Evolutionary conservation across 2,797 vertebrate genomes (phyloP).

Genomic region (Sus cebifrons): DNA sequence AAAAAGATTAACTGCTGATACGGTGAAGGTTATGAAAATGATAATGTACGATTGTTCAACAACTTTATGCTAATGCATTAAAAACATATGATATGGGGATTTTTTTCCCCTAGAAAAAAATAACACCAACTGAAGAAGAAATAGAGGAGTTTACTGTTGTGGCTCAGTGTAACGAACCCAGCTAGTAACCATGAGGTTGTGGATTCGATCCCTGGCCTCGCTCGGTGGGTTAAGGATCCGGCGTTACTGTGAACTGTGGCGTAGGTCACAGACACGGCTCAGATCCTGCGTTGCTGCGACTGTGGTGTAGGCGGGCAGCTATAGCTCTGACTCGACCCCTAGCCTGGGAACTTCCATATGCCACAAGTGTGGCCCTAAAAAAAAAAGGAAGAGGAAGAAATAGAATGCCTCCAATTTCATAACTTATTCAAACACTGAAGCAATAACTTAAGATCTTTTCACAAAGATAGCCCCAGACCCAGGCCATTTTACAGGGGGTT

Average conservation of each 20-base stretch:
- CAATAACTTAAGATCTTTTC: not conserved
- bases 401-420: not conserved
- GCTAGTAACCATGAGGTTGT: no score
- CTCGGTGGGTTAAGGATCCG: no score
- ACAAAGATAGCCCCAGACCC: not conserved
- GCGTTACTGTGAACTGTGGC: no score
- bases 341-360: no score
- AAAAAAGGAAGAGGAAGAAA: not conserved
- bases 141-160: not conserved
- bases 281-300: no score
- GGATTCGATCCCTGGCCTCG: no score
- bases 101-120: not conserved
- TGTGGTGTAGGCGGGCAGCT: no score
- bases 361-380: no score
- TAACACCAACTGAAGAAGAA: constrained; percentile 30
- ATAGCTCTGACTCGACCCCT: no score
- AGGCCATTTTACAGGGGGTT: not conserved
- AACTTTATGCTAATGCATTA: constrained; percentile 41
- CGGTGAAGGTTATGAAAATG: constrained; percentile 14
- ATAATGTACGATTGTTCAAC: not conserved
- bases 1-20: not conserved
- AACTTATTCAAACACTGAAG: not conserved
- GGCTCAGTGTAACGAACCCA: no score
- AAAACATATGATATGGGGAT: constrained; percentile 32
- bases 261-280: no score